Conservation (phyloP, 2,797 vertebrate genomes). For the Hapalemur alaotrensis region DNA sequence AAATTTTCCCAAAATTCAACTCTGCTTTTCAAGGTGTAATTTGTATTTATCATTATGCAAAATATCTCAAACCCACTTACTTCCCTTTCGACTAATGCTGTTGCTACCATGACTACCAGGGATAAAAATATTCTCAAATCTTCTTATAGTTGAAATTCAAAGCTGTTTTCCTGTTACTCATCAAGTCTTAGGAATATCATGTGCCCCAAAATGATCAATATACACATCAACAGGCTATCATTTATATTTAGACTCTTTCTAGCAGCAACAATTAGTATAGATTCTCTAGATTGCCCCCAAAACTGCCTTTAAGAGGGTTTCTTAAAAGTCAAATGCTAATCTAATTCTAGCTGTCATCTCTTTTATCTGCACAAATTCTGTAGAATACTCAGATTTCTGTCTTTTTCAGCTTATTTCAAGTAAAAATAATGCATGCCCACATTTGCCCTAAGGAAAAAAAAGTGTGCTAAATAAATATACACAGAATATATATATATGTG, state of each 20-base stretch:
- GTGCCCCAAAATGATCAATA: neutral
- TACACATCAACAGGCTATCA: neutral
- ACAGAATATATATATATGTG: neutral
- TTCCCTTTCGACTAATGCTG: neutral
- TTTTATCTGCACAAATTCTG: neutral
- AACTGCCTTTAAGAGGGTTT: neutral
- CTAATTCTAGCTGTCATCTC: neutral
- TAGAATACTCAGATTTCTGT: constrained; percentile 18
- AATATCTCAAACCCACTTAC: neutral
- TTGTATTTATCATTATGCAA: neutral
- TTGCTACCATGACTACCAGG: neutral
- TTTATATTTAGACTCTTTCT: neutral
- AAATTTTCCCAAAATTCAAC: neutral
- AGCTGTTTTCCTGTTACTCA: neutral
- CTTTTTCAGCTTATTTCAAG: constrained; percentile 36
- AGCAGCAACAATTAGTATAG: neutral
- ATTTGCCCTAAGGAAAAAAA: neutral
- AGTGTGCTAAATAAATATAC: neutral
- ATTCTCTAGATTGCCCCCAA: neutral
- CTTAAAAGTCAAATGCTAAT: neutral
- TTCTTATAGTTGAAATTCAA: neutral
- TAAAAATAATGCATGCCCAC: neutral
- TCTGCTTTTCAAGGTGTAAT: neutral
- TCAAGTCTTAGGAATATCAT: neutral
- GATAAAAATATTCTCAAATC: neutral